Evolutionary conservation across 2,797 vertebrate genomes (phyloP).

Genomic region (Oryzias sinensis): DNA sequence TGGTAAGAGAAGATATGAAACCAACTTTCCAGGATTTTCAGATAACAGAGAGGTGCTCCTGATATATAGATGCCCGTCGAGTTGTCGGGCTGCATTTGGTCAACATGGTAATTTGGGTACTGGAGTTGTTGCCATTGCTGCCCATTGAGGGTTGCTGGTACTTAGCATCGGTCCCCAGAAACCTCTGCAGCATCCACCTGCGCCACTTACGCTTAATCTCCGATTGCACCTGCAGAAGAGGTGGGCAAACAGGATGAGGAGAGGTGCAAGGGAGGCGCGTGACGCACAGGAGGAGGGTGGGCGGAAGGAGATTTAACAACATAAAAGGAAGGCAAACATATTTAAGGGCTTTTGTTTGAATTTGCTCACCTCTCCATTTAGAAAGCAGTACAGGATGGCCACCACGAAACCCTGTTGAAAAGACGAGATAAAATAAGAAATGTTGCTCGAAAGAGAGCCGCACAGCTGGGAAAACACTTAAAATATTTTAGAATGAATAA

Average conservation of each 20-base stretch:
- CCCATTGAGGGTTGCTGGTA: conserved; percentile 89
- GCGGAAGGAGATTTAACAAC: conserved; percentile 11
- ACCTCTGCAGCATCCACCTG: conserved; percentile 89
- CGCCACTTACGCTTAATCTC: conserved; percentile 97
- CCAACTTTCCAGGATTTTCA: conserved; percentile 38
- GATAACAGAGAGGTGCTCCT: conserved; percentile 70
- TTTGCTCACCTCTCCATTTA: conserved; percentile 82
- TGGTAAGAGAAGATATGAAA: too few species aligned
- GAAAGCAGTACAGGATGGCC: conserved; percentile 93
- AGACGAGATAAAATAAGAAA: conserved; percentile 25
- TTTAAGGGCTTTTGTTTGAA: conserved; percentile 18
- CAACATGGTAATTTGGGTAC: conserved; percentile 94
- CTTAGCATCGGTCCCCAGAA: conserved; percentile 84
- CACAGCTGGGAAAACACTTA: conserved; percentile 47
- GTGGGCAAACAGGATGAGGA: conserved; percentile 36
- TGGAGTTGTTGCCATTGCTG: conserved; percentile 92
- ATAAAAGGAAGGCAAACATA: conserved; percentile 24
- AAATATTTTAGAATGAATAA: conserved; percentile 59
- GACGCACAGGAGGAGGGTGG: conserved; percentile 1
- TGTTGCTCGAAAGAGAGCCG: conserved; percentile 10
- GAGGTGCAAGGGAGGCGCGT: conserved; percentile 1
- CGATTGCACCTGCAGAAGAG: conserved; percentile 85
- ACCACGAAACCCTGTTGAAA: conserved; percentile 89
- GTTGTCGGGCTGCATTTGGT: conserved; percentile 88
- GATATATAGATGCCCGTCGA: conserved; percentile 72